Base-by-base conservation (phyloP, 2,888 invertebrate genomes). In the Toxonevra muliebris region DNA sequence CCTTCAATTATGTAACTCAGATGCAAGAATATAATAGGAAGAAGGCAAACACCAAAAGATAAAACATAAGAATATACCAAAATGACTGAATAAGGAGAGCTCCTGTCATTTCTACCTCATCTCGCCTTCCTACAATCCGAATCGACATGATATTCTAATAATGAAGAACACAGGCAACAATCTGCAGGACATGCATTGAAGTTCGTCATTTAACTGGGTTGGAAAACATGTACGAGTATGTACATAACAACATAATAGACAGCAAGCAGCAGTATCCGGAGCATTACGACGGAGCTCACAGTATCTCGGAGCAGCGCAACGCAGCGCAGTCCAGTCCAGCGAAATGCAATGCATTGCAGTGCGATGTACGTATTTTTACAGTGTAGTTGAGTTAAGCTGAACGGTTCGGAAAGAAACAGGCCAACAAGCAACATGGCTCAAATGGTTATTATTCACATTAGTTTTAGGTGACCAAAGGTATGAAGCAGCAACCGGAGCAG, bases 391-490 rank as follows among this genome's bases (percentile, higher is more conserved):
- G 7, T 7, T 2, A 7, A 30, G 30, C 30, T 30, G 30, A 30
- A 30, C 30, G 30, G 30, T 7, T 30, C 30, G 2, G 30, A 30
- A 30, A 30, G 30, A 30, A 30, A 7, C 30, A 30, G 43, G 12
- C 13, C 54, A 19, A 30, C 53, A 53, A 53, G 41, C 13, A 50
- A 57, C 15, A n/a, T 64, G 41, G 48, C 43, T 57, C 20, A 55
- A 55, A 55, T 55, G 55, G 10, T 48, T 64, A 65, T 65, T 65
- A 58, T 65, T 58, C 59, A 58, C 59, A 59, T 58, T 53, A 41
- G 52, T 58, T 59, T 42, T 20, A 43, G 45, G 45, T 19, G 19
- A 11, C 41, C n/a, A 41, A 40, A 42, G 41, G n/a, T 15, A 58
- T 13, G 15, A 17, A 52, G 52, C 52, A 52, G 52, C n/a, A n/a